Evolutionary conservation across 1,140 invertebrate species (phyloP).

Genomic region (Papilio glaucus): DNA sequence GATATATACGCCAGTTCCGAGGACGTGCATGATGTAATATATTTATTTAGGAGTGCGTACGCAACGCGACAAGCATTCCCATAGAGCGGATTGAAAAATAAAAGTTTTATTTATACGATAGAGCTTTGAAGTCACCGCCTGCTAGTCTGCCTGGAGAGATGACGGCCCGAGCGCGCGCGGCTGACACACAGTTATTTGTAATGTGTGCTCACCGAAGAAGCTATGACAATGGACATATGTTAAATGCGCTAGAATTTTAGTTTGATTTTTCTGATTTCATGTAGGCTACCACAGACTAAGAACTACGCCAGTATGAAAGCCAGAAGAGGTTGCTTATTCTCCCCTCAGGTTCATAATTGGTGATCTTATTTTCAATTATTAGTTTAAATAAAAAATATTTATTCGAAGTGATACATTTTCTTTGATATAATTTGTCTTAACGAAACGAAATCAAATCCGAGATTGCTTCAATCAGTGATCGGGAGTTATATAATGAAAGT

Average conservation of each 20-base stretch:
- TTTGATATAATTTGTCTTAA: too few species aligned
- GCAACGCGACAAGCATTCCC: slow-evolving; percentile 24
- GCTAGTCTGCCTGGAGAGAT: not conserved
- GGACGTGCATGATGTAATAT: slow-evolving; percentile 36
- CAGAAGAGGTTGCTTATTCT: too few species aligned
- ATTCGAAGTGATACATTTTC: too few species aligned
- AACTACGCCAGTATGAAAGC: too few species aligned
- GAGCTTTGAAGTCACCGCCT: slow-evolving; percentile 24
- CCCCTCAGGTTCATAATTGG: too few species aligned
- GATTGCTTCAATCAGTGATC: too few species aligned
- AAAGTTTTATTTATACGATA: slow-evolving; percentile 21
- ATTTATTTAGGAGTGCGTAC: slow-evolving; percentile 37
- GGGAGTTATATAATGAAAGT: too few species aligned
- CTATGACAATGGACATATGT: slow-evolving; percentile 4
- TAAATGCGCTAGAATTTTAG: not conserved
- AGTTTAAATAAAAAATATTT: too few species aligned
- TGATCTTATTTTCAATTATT: too few species aligned
- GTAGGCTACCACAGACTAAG: too few species aligned
- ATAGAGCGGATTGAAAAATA: slow-evolving; percentile 30
- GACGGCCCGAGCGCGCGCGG: not conserved
- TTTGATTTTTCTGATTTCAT: not conserved
- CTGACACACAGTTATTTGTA: not conserved
- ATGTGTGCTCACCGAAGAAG: not conserved
- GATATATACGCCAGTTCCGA: slow-evolving; percentile 25
- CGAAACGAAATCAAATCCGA: too few species aligned